A percentile compares a stretch with the other conserved stretches of the same genome.
Evolutionary conservation across 2,888 invertebrate species (phyloP).

Genomic region (Luffia ferchaultella): DNA sequence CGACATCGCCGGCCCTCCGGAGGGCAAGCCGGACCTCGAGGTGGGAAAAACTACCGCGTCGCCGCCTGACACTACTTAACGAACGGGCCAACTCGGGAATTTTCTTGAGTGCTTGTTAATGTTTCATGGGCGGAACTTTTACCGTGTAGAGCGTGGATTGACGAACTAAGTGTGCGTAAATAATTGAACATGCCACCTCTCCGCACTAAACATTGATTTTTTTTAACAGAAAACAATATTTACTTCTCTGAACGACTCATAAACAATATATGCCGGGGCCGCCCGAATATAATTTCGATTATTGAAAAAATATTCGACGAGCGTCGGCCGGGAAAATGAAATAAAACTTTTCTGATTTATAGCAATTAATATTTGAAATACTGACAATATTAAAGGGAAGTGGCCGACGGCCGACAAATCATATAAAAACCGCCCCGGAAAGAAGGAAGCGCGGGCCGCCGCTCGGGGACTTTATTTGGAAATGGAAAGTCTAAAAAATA

Average conservation of each 20-base stretch:
- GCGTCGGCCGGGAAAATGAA: slow-evolving; percentile 11
- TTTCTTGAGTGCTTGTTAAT: slow-evolving; percentile 66
- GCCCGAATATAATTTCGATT: not conserved
- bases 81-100: slow-evolving; percentile 55
- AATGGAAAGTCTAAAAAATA: slow-evolving; percentile 66
- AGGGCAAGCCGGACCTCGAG: too few species aligned
- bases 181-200: slow-evolving; percentile 57
- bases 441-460: slow-evolving; percentile 60
- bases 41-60: slow-evolving; percentile 64
- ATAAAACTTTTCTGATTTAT: slow-evolving; percentile 51
- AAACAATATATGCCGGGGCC: not conserved
- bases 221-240: not conserved
- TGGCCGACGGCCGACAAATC: slow-evolving; percentile 62
- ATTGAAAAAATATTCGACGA: slow-evolving; percentile 8
- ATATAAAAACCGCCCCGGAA: slow-evolving; percentile 63
- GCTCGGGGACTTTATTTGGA: slow-evolving; percentile 63
- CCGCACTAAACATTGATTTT: slow-evolving; percentile 34
- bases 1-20: slow-evolving; percentile 29
- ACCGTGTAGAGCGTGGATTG: slow-evolving; percentile 58
- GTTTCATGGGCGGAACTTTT: slow-evolving; percentile 65
- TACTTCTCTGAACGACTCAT: not conserved
- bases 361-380: slow-evolving; percentile 66
- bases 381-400: slow-evolving; percentile 63
- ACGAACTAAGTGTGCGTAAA: slow-evolving; percentile 60
- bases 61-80: slow-evolving; percentile 62